Evolutionary conservation across 2,797 vertebrate species (phyloP).

Genomic region (Protonibea diacanthus): DNA sequence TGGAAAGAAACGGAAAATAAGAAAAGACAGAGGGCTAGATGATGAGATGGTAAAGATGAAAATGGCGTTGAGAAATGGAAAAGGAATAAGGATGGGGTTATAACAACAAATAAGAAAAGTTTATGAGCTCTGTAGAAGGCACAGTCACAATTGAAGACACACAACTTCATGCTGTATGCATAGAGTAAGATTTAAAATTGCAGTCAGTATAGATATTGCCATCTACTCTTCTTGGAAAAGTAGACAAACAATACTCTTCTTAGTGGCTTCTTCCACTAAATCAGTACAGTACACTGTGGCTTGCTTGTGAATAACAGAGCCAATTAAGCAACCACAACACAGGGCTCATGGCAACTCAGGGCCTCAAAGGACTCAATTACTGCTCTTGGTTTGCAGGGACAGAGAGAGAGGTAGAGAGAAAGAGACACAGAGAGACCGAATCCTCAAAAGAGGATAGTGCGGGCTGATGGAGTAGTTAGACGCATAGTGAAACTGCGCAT

Average conservation of each 20-base stretch:
- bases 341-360: conserved; percentile 78
- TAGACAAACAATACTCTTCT: conserved; percentile 47
- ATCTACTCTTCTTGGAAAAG: conserved; percentile 43
- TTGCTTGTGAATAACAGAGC: conserved; percentile 78
- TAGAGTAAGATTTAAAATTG: conserved; percentile 17
- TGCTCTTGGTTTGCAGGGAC: conserved; percentile 64
- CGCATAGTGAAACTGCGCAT: too few relatives aligned
- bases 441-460: conserved; percentile 60
- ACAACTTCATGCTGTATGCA: conserved; percentile 16
- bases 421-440: conserved; percentile 38
- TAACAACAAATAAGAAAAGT: conserved; percentile 1
- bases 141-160: conserved; percentile 3
- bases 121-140: not conserved
- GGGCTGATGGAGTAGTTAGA: too few relatives aligned
- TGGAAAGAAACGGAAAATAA: not conserved
- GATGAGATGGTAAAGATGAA: not conserved
- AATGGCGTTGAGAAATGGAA: not conserved
- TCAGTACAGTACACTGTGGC: conserved; percentile 46
- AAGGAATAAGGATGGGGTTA: not conserved
- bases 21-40: not conserved
- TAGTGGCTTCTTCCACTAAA: conserved; percentile 33
- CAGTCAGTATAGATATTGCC: conserved; percentile 43
- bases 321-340: conserved; percentile 81
- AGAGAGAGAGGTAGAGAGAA: conserved; percentile 36
- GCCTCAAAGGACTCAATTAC: conserved; percentile 86